Evolutionary conservation across 2,888 invertebrate species (phyloP), one percentile per base, ranked within the genome.

Genomic region (Melipona bicolor): DNA sequence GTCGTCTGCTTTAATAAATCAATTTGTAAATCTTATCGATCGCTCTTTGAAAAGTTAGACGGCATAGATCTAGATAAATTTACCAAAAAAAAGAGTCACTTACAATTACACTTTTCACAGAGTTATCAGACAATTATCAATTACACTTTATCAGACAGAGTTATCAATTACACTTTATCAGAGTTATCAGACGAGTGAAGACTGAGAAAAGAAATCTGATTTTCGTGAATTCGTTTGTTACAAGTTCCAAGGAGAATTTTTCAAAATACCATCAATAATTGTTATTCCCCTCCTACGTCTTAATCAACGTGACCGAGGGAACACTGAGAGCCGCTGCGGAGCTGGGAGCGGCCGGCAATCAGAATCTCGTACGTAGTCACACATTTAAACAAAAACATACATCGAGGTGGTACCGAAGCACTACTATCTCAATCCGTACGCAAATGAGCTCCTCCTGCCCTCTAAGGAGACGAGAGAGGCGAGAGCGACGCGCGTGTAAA

Each of bases 341-440:
- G 61, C 82, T 91, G 91, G 91, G 91, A 92, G 91, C 89, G 92
- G 90, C 91, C 88, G 89, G 90, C 90, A 91, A 92, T 93, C 92
- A 91, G 91, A 91, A 92, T 93, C 91, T 91, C 91, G 87, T 91
- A 90, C 86, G 87, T 88, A 87, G 88, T 90, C 89, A 90, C 89
- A 91, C 90, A 88, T 90, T 90, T 90, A 87, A 91, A 91, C 88
- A 90, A 91, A 92, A 92, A 89, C 90, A 90, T 89, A 91, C 90
- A 89, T 87, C 86, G 88, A 86, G 89, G 85, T 89, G 86, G 89
- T 87, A 87, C 88, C 88, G 85, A 89, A 90, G 91, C 89, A 90
- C 90, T 92, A 93, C 93, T 92, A 93, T 93, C 93, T 93, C 93
- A 93, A 93, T 93, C 93, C 93, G 90, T 93, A 93, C 91, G 93